Evolutionary conservation across 2,888 invertebrate species (phyloP), one percentile per base, ranked within the genome.

Genomic region (Pollenia griseotomentosa): DNA sequence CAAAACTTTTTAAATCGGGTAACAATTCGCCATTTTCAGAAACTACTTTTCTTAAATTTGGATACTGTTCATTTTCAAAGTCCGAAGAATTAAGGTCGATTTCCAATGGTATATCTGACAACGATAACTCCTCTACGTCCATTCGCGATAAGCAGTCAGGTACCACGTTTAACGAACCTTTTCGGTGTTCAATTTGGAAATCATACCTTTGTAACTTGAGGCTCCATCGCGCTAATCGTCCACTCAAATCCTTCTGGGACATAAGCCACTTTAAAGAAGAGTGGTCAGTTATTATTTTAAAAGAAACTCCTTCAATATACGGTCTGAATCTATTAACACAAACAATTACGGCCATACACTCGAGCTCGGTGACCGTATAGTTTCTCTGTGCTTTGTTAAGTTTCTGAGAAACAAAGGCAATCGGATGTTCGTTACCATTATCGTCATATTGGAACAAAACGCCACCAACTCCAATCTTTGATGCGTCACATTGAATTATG

Each of bases 231-330:
- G 33, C 33, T 1, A 6, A 6, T 6, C 85, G 23, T 85, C 90
- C 71, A 16, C 79, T 83, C 2, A 90, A 89, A 44, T 90, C 89
- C 66, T 90, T 90, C 78, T 90, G 87, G 12, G 86, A 87, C 83
- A 89, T 80, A 0, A 91, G 79, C 89, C 90, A 91, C 66, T 88
- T 78, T 0, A 91, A 61, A 5, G 66, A 66, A 14, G 66, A 48
- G 14, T 66, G 48, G 46, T 66, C 48, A 0, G 71, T 71, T 5
- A 14, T 89, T 88, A 89, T 88, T 7, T 14, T 86, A 61, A 89
- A 89, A 12, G 75, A 70, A 9, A 88, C 84, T 0, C 90, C 90
- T 51, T 88, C 85, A n/a, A 85, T 71, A 65, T 86, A 85, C 0
- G 84, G 63, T 23, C 84, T 53, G 44, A 88, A 86, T n/a, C 48